Base-by-base conservation (phyloP, 2,113 vertebrate species). In the Chamaetylas fuelleborni region DNA sequence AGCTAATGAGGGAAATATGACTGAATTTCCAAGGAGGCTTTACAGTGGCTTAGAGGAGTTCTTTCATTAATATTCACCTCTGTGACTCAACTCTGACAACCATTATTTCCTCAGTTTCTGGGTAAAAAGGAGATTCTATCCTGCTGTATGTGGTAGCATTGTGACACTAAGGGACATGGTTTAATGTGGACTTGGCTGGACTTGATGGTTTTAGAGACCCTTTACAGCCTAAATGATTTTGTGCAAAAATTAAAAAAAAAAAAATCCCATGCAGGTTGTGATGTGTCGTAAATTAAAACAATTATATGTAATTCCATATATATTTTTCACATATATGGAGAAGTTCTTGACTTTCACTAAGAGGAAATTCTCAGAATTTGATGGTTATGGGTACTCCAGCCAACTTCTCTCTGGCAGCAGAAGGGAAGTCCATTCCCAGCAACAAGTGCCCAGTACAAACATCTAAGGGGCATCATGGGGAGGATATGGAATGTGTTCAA, bases 1-100 rank as follows among this genome's bases (percentile, higher is more conserved):
- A 31, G 26, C 28, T 89, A 84, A 89, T 14, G n/a, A 93, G 29
- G 45, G 61, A 87, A 69, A 38, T 85, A 47, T 12, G 25, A 88
- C 23, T 70, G 72, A 51, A 91, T 70, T 94, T 84, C 72, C 84
- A 93, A 85, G 60, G 47, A 92, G 40, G 16, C 28, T 69, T 77
- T 53, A 60, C 77, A 19, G 2, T 9, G 57, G 28, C 28, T 74
- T 70, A 51, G n/a, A 78, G 19, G 19, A 92, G 89, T 16, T 31
- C 74, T 90, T 79, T 78, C 40, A 86, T 64, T 84, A 93, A 84
- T 88, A 81, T 86, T 81, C 91, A 71, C 78, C 43, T 69, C 57
- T 11, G 17, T 65, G 83, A 78, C n/a, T 79, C 26, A 81, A 58
- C 40, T 56, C 40, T 73, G 72, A 77, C 58, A 77, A 54, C 23